A percentile compares a stretch with the other conserved stretches of the same genome.
phyloP scores from a whole-genome alignment of 2,113 vertebrate genomes.

The Petrocephalus zakoni region DNA sequence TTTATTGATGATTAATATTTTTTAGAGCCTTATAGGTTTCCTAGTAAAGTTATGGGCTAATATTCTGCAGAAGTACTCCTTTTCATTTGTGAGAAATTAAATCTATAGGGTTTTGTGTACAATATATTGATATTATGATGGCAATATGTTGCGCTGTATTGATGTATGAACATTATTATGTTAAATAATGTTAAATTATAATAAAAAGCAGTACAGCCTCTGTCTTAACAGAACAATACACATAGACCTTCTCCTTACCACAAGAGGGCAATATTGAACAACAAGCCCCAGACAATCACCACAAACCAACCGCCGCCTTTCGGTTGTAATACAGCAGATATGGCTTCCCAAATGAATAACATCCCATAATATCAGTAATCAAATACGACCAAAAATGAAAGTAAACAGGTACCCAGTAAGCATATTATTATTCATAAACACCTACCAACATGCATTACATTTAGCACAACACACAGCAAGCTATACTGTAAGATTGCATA shows the following conservation, averaged over 20 bases:
- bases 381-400: background rate
- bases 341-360: background rate
- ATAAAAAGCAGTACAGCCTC: background rate
- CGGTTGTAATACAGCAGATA: background rate
- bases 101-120: background rate
- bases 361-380: background rate
- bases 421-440: background rate
- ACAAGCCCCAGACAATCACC: background rate
- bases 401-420: background rate
- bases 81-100: background rate
- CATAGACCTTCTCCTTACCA: background rate
- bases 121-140: background rate
- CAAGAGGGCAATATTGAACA: constrained; percentile 18
- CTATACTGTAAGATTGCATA: background rate
- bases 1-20: background rate
- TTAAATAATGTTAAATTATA: background rate
- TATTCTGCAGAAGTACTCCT: background rate
- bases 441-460: background rate
- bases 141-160: background rate
- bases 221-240: background rate
- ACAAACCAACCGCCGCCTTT: background rate
- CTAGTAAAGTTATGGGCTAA: background rate
- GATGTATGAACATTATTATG: background rate
- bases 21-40: background rate
- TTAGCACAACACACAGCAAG: background rate